Base-by-base conservation (phyloP, 2,797 vertebrate genomes). In the Emys orbicularis region DNA sequence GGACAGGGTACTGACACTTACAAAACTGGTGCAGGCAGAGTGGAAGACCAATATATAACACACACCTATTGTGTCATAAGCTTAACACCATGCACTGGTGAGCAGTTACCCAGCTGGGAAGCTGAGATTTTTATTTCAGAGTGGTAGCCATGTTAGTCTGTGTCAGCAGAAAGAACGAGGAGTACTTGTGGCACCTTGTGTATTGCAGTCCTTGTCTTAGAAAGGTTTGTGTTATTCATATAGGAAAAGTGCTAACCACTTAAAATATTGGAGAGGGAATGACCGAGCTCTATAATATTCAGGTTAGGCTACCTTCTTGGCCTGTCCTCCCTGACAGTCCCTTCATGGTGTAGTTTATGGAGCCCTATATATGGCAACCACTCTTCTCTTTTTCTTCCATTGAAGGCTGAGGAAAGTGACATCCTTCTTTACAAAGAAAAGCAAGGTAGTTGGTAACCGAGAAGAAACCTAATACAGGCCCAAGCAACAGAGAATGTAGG, bases 391-490 rank as follows among this genome's bases (percentile, higher is more conserved):
- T 74, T 54, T 81, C 29, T 86, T 27, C 13, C n/a, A 44, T 56
- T 91, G 44, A n/a, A 34, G 29, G 82, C n/a, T 59, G 29, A 44
- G 68, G 29, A n/a, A 79, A 56, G 68, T 23, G 49, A 29, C 4
- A 31, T 25, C 49, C 16, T n/a, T 41, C 34, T 68, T 37, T 29
- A 65, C 15, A 44, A 3, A 2, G 1, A 57, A 47, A 87, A 27
- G 31, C 74, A 92, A 92, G 87, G 81, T 94, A 89, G 88, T 50
- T 84, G 87, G 90, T 91, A 90, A 85, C 86, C 93, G 83, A 85
- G 81, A 86, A 37, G 80, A 91, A 65, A 77, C 8, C 8, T 9
- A 8, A 80, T 57, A 12, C 15, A 2, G 52, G 79, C 86, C 72
- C 23, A 93, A 44, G 86, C 61, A 37, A 12, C 25, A 34, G 72